Conservation (phyloP, 2,797 vertebrate species). For the Hippopotamyrus pictus region DNA sequence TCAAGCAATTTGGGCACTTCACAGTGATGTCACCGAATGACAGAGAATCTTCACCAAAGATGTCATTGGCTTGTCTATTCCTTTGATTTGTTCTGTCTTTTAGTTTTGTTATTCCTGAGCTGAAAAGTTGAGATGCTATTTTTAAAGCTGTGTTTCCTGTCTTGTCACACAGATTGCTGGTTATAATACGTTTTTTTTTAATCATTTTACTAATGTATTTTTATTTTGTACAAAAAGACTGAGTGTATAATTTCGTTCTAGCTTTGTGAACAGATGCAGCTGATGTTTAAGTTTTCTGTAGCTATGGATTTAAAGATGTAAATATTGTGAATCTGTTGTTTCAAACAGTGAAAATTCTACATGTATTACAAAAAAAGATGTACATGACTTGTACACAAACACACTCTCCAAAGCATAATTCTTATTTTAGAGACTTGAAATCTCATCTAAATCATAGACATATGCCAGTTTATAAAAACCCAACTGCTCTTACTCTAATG, state of each 20-base stretch:
- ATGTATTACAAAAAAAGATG: slow-evolving; percentile 42
- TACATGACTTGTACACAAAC: slow-evolving; percentile 21
- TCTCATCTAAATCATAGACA: not conserved
- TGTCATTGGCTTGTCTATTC: slow-evolving; percentile 51
- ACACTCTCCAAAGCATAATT: slow-evolving; percentile 27
- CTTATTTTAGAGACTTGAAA: slow-evolving; percentile 22
- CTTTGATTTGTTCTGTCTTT: not conserved
- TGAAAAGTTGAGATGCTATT: slow-evolving; percentile 28
- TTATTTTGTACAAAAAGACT: slow-evolving; percentile 47
- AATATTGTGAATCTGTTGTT: slow-evolving; percentile 55
- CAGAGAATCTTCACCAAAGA: slow-evolving; percentile 71
- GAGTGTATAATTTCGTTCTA: slow-evolving; percentile 35
- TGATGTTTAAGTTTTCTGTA: slow-evolving; percentile 50
- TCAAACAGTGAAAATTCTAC: slow-evolving; percentile 48
- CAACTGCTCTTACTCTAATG: slow-evolving; percentile 16
- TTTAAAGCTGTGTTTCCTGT: slow-evolving; percentile 23
- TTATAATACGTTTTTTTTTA: slow-evolving; percentile 45
- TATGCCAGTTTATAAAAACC: slow-evolving; percentile 4
- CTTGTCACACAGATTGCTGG: slow-evolving; percentile 33
- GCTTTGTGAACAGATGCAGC: slow-evolving; percentile 27
- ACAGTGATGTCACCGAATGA: slow-evolving; percentile 39
- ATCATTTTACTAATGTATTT: slow-evolving; percentile 45
- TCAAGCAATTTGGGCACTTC: slow-evolving; percentile 34
- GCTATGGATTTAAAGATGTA: slow-evolving; percentile 54
- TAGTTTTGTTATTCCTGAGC: slow-evolving; percentile 23